Base-by-base conservation (phyloP, 2,888 invertebrate genomes). In the Tetragnatha montana region DNA sequence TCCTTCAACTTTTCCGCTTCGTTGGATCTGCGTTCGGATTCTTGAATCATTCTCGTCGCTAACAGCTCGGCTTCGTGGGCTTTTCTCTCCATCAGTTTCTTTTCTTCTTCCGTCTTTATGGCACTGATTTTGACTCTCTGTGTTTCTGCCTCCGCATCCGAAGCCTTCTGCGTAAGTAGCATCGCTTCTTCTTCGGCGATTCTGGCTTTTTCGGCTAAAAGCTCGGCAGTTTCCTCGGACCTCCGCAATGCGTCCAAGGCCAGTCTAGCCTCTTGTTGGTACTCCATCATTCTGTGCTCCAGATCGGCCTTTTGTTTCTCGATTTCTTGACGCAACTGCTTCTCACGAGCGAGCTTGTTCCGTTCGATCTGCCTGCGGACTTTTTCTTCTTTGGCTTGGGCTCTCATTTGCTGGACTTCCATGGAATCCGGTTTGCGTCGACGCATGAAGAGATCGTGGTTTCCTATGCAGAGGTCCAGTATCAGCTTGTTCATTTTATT, bases 361-460 rank as follows among this genome's bases (percentile, higher is more conserved):
- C 98, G 95, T 93, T 99, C 98, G 88, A 97, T 87, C 22, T 91
- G 90, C 14, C 93, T 92, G 92, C 94, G 93, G 92, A 95, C 95
- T 95, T 97, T 95, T 93, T 99, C 99, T 93, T 99, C 99, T 93
- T 98, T 97, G 3, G 99, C 99, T 93, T 99, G 99, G 0, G 98
- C 97, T 94, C 99, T 99, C 99, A 99, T 99, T 94, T 99, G 99
- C 93, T 99, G 99, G 70, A 99, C 96, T 94, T 99, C 99, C 97
- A 99, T 98, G 0, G 98, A 97, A 93, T 99, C 99, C 0, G 99
- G 98, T 93, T 98, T 98, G 89, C 99, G 95, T 85, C 99, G 94
- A 91, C 98, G 94, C 97, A 99, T 98, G 94, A 98, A 99, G 90
- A 99, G 94, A 94, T 99, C 99, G 93, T 99, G 99, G 94, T 99